Conservation (phyloP, 2,888 invertebrate species). For the Drosophila sordidula region DNA sequence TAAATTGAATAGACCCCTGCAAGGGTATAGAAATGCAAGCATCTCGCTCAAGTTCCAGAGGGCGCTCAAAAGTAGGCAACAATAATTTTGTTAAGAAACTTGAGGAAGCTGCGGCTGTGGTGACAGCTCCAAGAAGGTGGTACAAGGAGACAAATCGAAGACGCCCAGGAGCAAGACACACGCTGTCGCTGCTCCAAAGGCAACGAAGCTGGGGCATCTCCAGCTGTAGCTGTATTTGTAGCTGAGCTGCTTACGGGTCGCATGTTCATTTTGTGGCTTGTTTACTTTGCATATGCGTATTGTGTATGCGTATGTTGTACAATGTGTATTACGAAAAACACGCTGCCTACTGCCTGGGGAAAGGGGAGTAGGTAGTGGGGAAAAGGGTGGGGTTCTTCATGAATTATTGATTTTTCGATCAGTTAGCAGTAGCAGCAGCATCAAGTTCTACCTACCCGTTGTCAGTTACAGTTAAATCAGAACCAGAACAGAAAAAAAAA, state of each 20-base stretch:
- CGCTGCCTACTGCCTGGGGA: neutral
- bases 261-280: conserved; percentile 78
- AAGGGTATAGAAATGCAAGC: neutral
- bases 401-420: conserved; percentile 80
- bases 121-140: conserved; percentile 20
- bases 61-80: conserved; percentile 65
- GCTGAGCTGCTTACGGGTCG: conserved; percentile 43
- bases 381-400: conserved; percentile 39
- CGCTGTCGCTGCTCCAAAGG: neutral
- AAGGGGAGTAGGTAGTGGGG: neutral
- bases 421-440: conserved; percentile 28
- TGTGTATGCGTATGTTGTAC: conserved; percentile 54
- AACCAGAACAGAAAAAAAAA: conserved; percentile 2
- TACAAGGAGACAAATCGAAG: conserved; percentile 66
- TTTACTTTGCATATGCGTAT: conserved; percentile 73
- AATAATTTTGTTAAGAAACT: conserved; percentile 66
- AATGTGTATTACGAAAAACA: conserved; percentile 30
- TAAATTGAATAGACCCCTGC: neutral
- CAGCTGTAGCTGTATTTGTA: conserved; percentile 3
- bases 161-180: conserved; percentile 25
- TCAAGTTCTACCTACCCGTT: conserved; percentile 3
- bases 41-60: conserved; percentile 20
- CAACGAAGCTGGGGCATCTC: neutral
- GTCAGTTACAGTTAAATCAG: conserved; percentile 24
- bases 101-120: conserved; percentile 47